Evolutionary conservation across 2,888 invertebrate species (phyloP).

Genomic region (Eupithecia inturbata): DNA sequence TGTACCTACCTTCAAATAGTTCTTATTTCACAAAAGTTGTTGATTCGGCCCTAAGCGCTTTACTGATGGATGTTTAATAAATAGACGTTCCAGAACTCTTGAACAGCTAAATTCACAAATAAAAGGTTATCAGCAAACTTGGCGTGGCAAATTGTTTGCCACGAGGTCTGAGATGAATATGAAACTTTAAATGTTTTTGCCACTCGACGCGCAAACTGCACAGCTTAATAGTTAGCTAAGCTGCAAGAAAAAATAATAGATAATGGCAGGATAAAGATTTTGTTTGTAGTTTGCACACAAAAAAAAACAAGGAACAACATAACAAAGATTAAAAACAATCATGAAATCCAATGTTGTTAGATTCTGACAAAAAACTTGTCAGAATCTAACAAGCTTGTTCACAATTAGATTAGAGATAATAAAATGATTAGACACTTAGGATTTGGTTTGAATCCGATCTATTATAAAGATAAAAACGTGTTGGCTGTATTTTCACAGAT

Average conservation of each 20-base stretch:
- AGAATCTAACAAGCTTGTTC: not conserved
- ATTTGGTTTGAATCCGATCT: not conserved
- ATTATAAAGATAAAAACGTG: not conserved
- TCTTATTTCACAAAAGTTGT: not conserved
- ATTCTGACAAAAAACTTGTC: not conserved
- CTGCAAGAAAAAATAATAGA: not conserved
- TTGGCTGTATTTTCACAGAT: not conserved
- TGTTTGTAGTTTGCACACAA: not conserved
- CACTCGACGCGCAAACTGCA: not conserved
- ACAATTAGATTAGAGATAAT: no score
- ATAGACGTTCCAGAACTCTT: conserved; percentile 31
- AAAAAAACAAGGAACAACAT: not conserved
- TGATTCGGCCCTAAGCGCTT: not conserved
- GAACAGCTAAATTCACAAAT: conserved; percentile 28
- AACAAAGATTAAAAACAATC: not conserved
- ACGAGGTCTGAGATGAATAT: not conserved
- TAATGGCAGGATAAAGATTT: not conserved
- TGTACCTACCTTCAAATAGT: no score
- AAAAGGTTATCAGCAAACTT: conserved; percentile 20
- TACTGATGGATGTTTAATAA: not conserved
- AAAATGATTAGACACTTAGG: not conserved
- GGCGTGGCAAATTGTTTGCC: not conserved
- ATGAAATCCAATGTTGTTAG: not conserved
- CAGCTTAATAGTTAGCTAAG: not conserved
- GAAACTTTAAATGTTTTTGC: not conserved